Percentiles rank a stretch among this genome's conserved stretches.
Evolutionary conservation across 2,797 vertebrate species (phyloP).

Genomic region (Phalloptychus januarius): DNA sequence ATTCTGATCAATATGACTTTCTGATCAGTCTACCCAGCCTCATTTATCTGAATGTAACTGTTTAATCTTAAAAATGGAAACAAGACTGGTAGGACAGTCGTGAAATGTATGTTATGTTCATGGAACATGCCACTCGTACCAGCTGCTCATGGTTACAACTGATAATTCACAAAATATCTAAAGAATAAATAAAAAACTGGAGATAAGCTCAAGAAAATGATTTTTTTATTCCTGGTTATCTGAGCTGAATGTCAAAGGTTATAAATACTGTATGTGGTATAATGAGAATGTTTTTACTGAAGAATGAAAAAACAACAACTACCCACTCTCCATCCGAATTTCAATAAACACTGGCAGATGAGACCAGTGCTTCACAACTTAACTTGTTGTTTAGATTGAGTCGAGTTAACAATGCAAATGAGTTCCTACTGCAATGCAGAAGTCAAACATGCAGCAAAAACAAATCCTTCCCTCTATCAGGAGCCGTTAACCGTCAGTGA

Average conservation of each 20-base stretch:
- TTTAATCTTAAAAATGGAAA: neutral
- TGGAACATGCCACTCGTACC: too few species aligned
- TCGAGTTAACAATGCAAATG: slow-evolving; percentile 7
- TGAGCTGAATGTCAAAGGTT: neutral
- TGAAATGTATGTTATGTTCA: neutral
- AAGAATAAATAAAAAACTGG: neutral
- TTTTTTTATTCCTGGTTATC: neutral
- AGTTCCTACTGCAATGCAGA: neutral
- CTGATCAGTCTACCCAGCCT: neutral
- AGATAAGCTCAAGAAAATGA: neutral
- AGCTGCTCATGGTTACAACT: neutral
- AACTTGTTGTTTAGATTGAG: neutral
- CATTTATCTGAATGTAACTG: neutral
- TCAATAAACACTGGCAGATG: neutral
- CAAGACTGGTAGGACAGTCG: neutral
- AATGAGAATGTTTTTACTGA: neutral
- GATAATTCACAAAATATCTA: slow-evolving; percentile 1
- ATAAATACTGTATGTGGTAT: neutral
- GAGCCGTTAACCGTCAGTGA: neutral
- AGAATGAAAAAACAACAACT: too few species aligned
- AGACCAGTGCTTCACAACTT: slow-evolving; percentile 8
- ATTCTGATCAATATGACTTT: neutral
- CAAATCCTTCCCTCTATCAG: neutral
- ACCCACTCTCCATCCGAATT: neutral
- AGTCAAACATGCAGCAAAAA: slow-evolving; percentile 6